Evolutionary conservation across 2,888 invertebrate genomes (phyloP).

Genomic region (Chrysomela aeneicollis): DNA sequence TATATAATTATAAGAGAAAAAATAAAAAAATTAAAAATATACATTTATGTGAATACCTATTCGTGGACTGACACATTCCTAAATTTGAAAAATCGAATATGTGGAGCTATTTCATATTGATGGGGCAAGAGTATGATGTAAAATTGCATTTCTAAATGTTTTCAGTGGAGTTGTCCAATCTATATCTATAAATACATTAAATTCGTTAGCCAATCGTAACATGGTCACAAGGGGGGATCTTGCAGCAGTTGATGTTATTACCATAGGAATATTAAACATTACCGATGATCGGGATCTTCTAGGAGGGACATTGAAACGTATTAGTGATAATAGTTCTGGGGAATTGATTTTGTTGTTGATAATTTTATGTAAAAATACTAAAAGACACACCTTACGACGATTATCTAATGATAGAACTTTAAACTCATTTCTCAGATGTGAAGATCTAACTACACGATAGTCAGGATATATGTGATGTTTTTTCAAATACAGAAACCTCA

Average conservation of each 20-base stretch:
- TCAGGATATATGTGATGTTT: not conserved
- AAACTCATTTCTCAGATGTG: not conserved
- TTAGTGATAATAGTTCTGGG: not conserved
- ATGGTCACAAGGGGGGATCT: conserved; percentile 3
- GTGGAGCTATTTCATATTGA: not conserved
- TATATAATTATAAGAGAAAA: too few relatives aligned
- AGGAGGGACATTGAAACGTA: not conserved
- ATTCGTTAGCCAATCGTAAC: not conserved
- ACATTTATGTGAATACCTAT: too few relatives aligned
- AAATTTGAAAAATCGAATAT: not conserved
- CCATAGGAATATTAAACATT: not conserved
- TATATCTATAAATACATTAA: not conserved
- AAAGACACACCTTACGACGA: not conserved
- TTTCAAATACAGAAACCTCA: not conserved
- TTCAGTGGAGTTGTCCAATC: not conserved
- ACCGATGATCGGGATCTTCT: conserved; percentile 1
- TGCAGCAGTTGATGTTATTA: not conserved
- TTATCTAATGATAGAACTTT: not conserved
- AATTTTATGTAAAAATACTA: not conserved
- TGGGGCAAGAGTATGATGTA: not conserved
- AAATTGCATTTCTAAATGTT: not conserved
- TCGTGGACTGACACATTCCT: not conserved
- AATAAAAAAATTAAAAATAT: too few relatives aligned
- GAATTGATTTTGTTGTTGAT: not conserved
- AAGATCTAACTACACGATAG: not conserved